phyloP scores from a whole-genome alignment of 2,888 invertebrate genomes.

The Leptarthrus brevirostris region DNA sequence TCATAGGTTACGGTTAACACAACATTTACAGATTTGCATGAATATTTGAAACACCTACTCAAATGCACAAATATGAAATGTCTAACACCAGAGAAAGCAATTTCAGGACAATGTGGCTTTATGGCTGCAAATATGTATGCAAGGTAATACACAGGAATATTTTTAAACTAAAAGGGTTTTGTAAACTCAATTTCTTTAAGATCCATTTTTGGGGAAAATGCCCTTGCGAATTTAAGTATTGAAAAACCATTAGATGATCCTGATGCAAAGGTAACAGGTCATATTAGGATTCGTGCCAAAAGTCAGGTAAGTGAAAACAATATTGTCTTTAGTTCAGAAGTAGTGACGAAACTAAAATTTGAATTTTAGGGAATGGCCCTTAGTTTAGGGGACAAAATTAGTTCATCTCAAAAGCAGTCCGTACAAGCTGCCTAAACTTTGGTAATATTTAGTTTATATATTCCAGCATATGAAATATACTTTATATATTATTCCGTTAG shows the following conservation, averaged over 20 bases:
- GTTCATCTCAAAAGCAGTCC: slow-evolving; percentile 84
- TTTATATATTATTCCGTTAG: neutral
- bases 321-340: neutral
- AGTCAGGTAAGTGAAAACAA: slow-evolving; percentile 79
- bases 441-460: too few species aligned
- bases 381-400: slow-evolving; percentile 98
- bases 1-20: slow-evolving; percentile 86
- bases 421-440: slow-evolving; percentile 65
- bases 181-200: slow-evolving; percentile 63
- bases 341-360: too few species aligned
- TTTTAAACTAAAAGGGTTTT: slow-evolving; percentile 1
- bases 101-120: slow-evolving; percentile 98
- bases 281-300: slow-evolving; percentile 97
- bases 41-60: slow-evolving; percentile 91
- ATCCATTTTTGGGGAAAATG: slow-evolving; percentile 98
- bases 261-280: slow-evolving; percentile 91
- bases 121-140: slow-evolving; percentile 99
- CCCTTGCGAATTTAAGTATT: slow-evolving; percentile 97
- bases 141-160: slow-evolving; percentile 63
- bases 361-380: slow-evolving; percentile 95
- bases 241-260: slow-evolving; percentile 92
- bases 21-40: slow-evolving; percentile 88
- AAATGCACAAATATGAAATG: slow-evolving; percentile 99
- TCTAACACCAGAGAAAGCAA: slow-evolving; percentile 95
- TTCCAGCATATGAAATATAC: neutral